These are phyloP conservation scores for Brachypodius melanocephalos DNA, from an alignment of 2,113 vertebrate genomes.

Conservation along the genomic window DNA sequence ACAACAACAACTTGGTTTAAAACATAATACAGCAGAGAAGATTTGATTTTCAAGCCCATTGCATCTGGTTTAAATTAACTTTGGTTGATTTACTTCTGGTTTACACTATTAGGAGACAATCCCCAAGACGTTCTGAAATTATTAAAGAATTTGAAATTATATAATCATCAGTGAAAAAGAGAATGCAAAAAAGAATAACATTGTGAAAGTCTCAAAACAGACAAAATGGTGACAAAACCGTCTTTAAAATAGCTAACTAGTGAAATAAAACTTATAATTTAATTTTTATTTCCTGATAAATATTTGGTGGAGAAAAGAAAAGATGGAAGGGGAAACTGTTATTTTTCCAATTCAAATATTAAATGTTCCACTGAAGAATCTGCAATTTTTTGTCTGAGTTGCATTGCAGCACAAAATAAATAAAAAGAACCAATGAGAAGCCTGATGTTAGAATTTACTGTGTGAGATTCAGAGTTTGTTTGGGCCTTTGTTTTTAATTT, in stretches of 20 bases:
- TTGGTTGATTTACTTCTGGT: slow-evolving; percentile 3
- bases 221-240: background rate
- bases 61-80: slow-evolving; percentile 38
- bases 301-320: background rate
- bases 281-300: background rate
- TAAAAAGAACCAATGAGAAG: background rate
- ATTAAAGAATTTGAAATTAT: slow-evolving; percentile 27
- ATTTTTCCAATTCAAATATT: background rate
- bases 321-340: background rate
- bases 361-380: background rate
- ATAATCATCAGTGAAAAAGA: background rate
- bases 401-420: background rate
- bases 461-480: background rate
- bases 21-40: slow-evolving; percentile 9
- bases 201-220: background rate
- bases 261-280: background rate
- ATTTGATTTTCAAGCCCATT: slow-evolving; percentile 26
- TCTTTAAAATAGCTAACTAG: background rate
- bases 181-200: background rate
- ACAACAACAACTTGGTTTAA: slow-evolving; percentile 6
- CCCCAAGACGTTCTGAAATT: background rate
- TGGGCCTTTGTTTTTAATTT: background rate
- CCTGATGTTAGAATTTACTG: background rate
- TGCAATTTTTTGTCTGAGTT: background rate
- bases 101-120: slow-evolving; percentile 8